phyloP scores from a whole-genome alignment of 2,888 invertebrate species.

The Catotricha subobsoleta region DNA sequence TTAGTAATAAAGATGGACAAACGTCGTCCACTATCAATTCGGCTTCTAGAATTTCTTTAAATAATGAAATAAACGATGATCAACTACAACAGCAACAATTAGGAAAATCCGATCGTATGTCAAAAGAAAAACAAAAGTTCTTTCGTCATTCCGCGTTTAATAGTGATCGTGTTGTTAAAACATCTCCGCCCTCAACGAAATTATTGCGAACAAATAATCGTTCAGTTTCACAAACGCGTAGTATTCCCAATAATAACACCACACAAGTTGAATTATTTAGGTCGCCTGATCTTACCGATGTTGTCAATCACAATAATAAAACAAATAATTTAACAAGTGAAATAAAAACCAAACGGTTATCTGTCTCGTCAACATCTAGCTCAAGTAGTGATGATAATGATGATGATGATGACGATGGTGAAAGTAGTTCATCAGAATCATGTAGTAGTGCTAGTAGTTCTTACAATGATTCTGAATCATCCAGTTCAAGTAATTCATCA shows the following conservation, averaged over 20 bases:
- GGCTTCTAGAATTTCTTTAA: too few relatives aligned
- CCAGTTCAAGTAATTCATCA: slow-evolving; percentile 1
- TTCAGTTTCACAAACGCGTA: neutral
- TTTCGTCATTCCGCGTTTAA: slow-evolving; percentile 66
- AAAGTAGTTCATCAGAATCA: slow-evolving; percentile 11
- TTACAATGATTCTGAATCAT: neutral
- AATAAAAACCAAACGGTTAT: neutral
- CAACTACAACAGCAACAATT: slow-evolving; percentile 12
- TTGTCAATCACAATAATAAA: neutral
- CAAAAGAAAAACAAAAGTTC: slow-evolving; percentile 75
- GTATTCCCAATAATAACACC: neutral
- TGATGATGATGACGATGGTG: slow-evolving; percentile 18
- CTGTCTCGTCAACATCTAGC: slow-evolving; percentile 17
- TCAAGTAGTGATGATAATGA: slow-evolving; percentile 19
- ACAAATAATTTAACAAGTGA: neutral
- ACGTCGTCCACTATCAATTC: too few relatives aligned
- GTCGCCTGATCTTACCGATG: neutral
- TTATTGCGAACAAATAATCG: slow-evolving; percentile 12
- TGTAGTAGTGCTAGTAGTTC: slow-evolving; percentile 6
- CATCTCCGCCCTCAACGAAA: slow-evolving; percentile 9
- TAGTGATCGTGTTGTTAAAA: slow-evolving; percentile 28
- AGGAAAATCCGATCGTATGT: slow-evolving; percentile 51
- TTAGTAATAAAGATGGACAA: neutral
- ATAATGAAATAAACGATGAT: neutral
- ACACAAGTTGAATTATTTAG: neutral